A percentile compares a stretch with the other conserved stretches of the same genome.
These are phyloP conservation scores for Paragorgia papillata DNA, from an alignment of 92 coral and sea anemone genomes.

Conservation along the genomic window DNA sequence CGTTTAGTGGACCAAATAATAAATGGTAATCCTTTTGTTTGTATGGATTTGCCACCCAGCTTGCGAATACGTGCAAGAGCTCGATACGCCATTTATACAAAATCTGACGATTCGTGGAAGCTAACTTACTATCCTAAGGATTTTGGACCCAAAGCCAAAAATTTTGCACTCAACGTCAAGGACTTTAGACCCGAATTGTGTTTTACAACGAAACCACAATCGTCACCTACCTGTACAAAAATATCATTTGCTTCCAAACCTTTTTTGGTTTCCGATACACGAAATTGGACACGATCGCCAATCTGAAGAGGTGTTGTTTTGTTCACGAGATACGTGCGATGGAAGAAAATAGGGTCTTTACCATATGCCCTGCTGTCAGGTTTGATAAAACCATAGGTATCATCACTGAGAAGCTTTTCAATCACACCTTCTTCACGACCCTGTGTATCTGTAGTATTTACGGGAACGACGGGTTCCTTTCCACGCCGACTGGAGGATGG, in stretches of 20 bases:
- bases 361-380: slow-evolving; percentile 5
- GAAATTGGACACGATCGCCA: slow-evolving; percentile 30
- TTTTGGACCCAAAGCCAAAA: no score
- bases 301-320: not conserved
- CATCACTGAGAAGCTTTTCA: not conserved
- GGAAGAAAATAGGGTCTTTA: slow-evolving; percentile 20
- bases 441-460: not conserved
- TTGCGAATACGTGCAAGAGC: no score
- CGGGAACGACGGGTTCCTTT: not conserved
- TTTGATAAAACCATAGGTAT: slow-evolving; percentile 22
- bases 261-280: slow-evolving; percentile 7
- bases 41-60: no score
- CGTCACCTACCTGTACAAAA: slow-evolving; percentile 6
- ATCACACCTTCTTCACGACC: slow-evolving; percentile 12
- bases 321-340: slow-evolving; percentile 3
- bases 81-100: no score
- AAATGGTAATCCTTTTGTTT: no score
- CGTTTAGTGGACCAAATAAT: no score
- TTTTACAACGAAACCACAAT: not conserved
- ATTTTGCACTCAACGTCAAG: no score
- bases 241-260: slow-evolving; percentile 24
- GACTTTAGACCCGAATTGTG: no score
- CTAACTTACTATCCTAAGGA: no score
- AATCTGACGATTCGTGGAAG: no score
- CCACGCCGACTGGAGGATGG: not conserved